Evolutionary conservation across 2,113 vertebrate species (phyloP), one percentile per base, ranked within the genome.

Genomic region (Sisor rabdophorus): DNA sequence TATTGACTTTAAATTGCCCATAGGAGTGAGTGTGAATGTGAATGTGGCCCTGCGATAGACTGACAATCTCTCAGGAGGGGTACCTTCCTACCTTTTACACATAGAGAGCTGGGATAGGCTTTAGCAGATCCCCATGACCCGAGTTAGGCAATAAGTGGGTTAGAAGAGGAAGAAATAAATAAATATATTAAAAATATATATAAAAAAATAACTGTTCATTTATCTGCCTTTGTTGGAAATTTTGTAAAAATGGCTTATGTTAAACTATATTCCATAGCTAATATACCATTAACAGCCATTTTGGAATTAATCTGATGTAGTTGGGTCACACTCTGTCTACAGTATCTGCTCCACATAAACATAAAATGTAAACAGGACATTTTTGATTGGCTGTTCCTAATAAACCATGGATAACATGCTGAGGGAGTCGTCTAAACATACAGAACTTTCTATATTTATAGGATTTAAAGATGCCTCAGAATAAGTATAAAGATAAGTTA

Each of bases 321-420:
- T 20, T 67, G 22, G n/a, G 63, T 5, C 44, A 12, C n/a, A 67
- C 64, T 67, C 40, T 24, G 28, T 36, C 11, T 19, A 47, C 40
- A 67, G 47, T 48, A 67, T 40, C 63, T 65, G n/a, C 12, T 26
- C 64, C 40, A 67, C 2, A 5, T 48, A 67, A 47, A 26, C 40
- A 67, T 24, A 48, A 40, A 40, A 67, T 67, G n/a, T 67, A 67
- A 67, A 44, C 40, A 67, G 40, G 13, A 20, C 22, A 16, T 65
- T 47, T 65, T 44, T 24, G 63, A 44, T 65, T 65, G 36, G 36
- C 24, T 65, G 20, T 67, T n/a, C 44, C n/a, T 47, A 48, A 67
- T 67, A 67, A 44, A 47, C 40, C 44, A 22, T 69, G 44, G 44
- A 69, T 52, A 69, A 50, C 65, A 69, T 11, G 8, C 65, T 17